Evolutionary conservation across 64 coral and sea anemone genomes (phyloP), one percentile per base, ranked within the genome.

Genomic region (Pocillopora damicornis): DNA sequence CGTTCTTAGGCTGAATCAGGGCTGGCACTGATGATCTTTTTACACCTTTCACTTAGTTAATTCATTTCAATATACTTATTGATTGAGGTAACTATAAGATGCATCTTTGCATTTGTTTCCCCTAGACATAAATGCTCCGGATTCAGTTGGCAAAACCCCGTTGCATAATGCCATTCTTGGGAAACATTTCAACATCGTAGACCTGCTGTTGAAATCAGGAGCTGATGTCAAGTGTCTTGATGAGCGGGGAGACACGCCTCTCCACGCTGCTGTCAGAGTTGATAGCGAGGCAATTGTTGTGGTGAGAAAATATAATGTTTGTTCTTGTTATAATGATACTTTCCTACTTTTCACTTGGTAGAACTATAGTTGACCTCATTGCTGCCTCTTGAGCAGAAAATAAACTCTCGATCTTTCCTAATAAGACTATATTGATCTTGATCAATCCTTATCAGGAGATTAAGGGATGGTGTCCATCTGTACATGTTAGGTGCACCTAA

Each of bases 121-220:
- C 15, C 83, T 51, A 96, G 94, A 96, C 75, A 88, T 96, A 0
- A 96, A 96, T n/a, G 17, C 86, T n/a, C 38, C 67, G 25, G 94
- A 96, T 81, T 87, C 87, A 35, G 93, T 96, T 65, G 91, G 94
- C 36, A 96, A 96, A 81, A 96, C 94, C 15, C 94, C 94, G 3
- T 58, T 96, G 35, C 94, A 96, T 25, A 96, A 96, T 78, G 94
- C 94, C 16, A 90, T 93, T 38, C 86, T 82, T 79, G 94, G 94
- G 26, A 96, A 93, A 75, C 94, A 96, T 8, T 42, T 88, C 75
- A 61, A 38, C 11, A 87, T 96, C 74, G 91, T 96, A 42, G 76
- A 83, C 0, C 75, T 90, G 87, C 88, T 96, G 17, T 69, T 96
- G 15, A 96, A 93, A 72, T 77, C 76, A 26, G 94, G 94, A 63